phyloP scores from a whole-genome alignment of 2,113 vertebrate species.

The Mastomys coucha region DNA sequence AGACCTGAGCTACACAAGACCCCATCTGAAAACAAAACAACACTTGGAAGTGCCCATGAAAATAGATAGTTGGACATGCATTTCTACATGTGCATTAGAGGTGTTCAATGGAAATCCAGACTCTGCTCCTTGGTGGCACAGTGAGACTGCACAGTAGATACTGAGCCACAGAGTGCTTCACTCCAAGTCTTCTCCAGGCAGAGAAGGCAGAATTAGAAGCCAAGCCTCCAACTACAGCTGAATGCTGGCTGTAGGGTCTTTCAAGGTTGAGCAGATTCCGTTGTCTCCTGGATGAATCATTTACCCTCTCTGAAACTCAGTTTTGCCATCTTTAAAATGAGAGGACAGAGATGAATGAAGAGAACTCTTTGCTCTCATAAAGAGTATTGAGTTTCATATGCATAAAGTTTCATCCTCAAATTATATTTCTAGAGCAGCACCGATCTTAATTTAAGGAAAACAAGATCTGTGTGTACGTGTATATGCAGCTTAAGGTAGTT shows the following conservation, averaged over 20 bases:
- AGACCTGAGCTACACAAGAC: background rate
- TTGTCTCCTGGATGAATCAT: slow-evolving; percentile 1
- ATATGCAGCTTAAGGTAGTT: slow-evolving; percentile 19
- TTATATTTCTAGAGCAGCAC: background rate
- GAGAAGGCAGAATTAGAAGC: slow-evolving; percentile 33
- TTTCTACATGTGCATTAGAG: background rate
- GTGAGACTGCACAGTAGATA: background rate
- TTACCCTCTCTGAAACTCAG: slow-evolving; percentile 48
- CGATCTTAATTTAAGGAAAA: background rate
- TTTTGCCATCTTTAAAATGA: slow-evolving; percentile 51
- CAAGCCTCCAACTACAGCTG: background rate
- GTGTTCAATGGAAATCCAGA: background rate
- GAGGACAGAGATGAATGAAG: background rate
- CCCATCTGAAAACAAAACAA: background rate
- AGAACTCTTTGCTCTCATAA: background rate
- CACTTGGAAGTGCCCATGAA: background rate
- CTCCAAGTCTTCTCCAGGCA: background rate
- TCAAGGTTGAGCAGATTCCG: background rate
- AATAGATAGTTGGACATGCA: background rate
- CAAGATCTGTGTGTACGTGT: background rate
- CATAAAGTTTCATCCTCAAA: background rate
- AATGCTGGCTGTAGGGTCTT: background rate
- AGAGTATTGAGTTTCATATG: background rate
- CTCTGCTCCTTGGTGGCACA: background rate
- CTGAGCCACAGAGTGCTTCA: background rate